phyloP scores from a whole-genome alignment of 2,888 invertebrate species.

The Hypena proboscidalis region DNA sequence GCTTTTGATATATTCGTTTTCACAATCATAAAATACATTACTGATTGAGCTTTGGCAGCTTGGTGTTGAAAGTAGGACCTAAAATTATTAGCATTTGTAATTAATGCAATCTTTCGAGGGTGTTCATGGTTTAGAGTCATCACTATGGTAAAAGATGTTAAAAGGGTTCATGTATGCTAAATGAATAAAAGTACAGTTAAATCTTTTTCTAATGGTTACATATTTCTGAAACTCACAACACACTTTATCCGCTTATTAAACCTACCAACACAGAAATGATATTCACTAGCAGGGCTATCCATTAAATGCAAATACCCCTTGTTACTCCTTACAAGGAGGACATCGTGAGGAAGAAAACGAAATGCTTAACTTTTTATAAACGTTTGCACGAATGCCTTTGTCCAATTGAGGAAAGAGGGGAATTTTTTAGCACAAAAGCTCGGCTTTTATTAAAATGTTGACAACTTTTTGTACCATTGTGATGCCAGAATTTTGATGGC shows the following conservation, averaged over 20 bases:
- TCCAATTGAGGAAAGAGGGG: slow-evolving; percentile 63
- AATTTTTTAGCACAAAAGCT: slow-evolving; percentile 64
- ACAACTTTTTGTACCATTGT: slow-evolving; percentile 56
- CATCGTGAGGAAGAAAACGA: slow-evolving; percentile 51
- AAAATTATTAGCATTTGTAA: too few species aligned
- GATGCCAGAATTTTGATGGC: slow-evolving; percentile 37
- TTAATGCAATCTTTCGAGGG: too few species aligned
- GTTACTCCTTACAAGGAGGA: slow-evolving; percentile 47
- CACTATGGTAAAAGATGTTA: too few species aligned
- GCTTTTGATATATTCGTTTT: too few species aligned
- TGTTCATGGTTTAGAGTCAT: too few species aligned
- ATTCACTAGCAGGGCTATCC: slow-evolving; percentile 41
- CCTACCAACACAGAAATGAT: slow-evolving; percentile 38
- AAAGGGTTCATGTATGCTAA: too few species aligned
- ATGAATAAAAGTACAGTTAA: too few species aligned
- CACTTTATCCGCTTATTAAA: slow-evolving; percentile 25
- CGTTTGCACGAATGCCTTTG: slow-evolving; percentile 73
- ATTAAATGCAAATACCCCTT: slow-evolving; percentile 63
- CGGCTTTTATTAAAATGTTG: slow-evolving; percentile 73
- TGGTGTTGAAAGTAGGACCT: too few species aligned
- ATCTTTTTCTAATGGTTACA: too few species aligned
- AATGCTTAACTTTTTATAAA: slow-evolving; percentile 72
- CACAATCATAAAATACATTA: too few species aligned
- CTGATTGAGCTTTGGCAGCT: too few species aligned
- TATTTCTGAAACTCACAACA: too few species aligned